These are phyloP conservation scores for Eupithecia exiguata DNA, from an alignment of 2,888 invertebrate genomes.

Conservation along the genomic window DNA sequence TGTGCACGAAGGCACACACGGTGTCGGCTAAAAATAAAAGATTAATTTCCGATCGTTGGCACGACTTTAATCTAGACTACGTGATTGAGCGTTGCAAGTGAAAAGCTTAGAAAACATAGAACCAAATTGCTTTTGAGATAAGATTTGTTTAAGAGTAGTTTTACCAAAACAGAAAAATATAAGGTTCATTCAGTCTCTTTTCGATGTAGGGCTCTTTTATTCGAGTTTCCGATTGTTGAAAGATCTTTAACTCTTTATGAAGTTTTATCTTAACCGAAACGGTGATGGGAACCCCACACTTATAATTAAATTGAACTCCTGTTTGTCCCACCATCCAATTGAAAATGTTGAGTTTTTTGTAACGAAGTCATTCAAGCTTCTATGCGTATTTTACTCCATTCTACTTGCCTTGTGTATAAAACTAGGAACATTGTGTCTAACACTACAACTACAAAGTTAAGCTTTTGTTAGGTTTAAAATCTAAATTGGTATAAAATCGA, in stretches of 20 bases:
- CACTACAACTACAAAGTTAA: constrained; percentile 20
- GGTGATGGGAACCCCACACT: background rate
- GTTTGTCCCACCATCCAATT: background rate
- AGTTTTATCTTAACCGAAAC: background rate
- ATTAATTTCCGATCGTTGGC: constrained; percentile 75
- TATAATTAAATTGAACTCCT: background rate
- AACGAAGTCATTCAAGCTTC: background rate
- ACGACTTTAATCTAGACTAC: constrained; percentile 60
- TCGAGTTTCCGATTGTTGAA: background rate
- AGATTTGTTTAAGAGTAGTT: background rate
- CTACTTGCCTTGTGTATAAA: constrained; percentile 8
- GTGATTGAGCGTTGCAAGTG: constrained; percentile 51
- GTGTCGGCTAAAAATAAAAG: constrained; percentile 76
- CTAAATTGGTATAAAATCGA: constrained; percentile 7
- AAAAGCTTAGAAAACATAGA: constrained; percentile 37
- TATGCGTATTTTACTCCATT: background rate
- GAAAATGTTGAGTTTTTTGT: background rate
- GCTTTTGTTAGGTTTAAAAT: constrained; percentile 17
- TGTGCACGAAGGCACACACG: constrained; percentile 64
- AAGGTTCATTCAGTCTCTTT: background rate
- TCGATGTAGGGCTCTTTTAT: background rate
- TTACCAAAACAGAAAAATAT: background rate
- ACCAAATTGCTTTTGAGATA: constrained; percentile 16
- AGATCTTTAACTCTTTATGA: background rate
- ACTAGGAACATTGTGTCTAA: constrained; percentile 17